Percentiles rank a stretch among this genome's conserved stretches.
phyloP scores from a whole-genome alignment of 2,888 invertebrate genomes.

The Drosophila anomelani region DNA sequence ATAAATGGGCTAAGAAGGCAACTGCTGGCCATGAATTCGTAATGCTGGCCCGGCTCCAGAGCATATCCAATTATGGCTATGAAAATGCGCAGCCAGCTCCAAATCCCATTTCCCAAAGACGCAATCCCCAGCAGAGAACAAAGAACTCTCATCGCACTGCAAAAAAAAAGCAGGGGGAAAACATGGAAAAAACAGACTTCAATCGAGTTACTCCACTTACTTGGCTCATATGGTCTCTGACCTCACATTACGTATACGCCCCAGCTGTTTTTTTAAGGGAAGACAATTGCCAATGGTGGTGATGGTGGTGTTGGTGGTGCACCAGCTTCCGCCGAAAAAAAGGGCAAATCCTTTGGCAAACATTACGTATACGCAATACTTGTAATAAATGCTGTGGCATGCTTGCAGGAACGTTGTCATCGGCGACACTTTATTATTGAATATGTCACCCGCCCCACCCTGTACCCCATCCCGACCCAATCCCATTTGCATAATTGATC shows the following conservation, averaged over 20 bases:
- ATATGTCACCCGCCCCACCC: constrained; percentile 56
- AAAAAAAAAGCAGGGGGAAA: background rate
- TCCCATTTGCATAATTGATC: constrained; percentile 78
- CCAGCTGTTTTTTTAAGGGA: constrained; percentile 39
- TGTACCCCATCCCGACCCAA: background rate
- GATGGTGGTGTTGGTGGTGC: constrained; percentile 18
- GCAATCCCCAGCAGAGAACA: constrained; percentile 26
- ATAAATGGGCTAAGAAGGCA: constrained; percentile 29
- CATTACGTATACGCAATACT: constrained; percentile 65
- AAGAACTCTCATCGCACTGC: background rate
- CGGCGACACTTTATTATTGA: constrained; percentile 73
- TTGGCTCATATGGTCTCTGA: constrained; percentile 45
- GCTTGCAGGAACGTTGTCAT: constrained; percentile 57
- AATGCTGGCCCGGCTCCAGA: constrained; percentile 18
- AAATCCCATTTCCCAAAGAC: constrained; percentile 40
- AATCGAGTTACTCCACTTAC: constrained; percentile 44
- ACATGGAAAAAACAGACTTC: constrained; percentile 21
- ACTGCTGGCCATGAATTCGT: constrained; percentile 34
- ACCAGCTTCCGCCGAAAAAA: constrained; percentile 19
- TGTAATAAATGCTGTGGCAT: constrained; percentile 74
- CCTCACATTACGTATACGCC: constrained; percentile 51
- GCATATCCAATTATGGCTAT: constrained; percentile 38
- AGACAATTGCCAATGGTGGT: constrained; percentile 35
- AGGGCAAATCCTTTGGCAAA: constrained; percentile 33
- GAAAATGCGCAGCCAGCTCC: constrained; percentile 32